Evolutionary conservation across 35 echinoderm and acorn worm genomes (phyloP).

Genomic region (Nesometra sesokonis): DNA sequence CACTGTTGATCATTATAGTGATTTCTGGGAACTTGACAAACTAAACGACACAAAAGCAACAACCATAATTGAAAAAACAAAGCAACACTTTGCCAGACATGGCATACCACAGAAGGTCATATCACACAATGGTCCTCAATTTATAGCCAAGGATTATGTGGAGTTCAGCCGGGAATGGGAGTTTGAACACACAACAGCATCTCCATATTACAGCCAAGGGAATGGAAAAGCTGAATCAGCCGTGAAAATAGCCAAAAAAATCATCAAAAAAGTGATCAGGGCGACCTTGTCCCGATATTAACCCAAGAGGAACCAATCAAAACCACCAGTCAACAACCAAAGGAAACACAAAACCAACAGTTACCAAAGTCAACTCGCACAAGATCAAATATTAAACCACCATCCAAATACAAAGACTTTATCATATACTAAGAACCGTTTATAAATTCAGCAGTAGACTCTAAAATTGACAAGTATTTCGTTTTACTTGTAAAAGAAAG

Average conservation of each 20-base stretch:
- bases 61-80: not conserved
- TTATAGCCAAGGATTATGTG: not conserved
- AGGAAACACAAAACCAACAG: too few species aligned
- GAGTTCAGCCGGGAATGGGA: slow-evolving; percentile 22
- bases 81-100: slow-evolving; percentile 23
- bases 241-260: slow-evolving; percentile 49
- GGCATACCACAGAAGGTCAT: slow-evolving; percentile 23
- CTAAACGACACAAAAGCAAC: slow-evolving; percentile 9
- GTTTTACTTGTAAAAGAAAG: too few species aligned
- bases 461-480: too few species aligned
- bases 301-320: too few species aligned
- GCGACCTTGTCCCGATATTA: too few species aligned
- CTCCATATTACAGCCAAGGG: not conserved
- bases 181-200: slow-evolving; percentile 1
- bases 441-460: too few species aligned
- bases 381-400: too few species aligned
- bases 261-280: slow-evolving; percentile 63
- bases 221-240: slow-evolving; percentile 25
- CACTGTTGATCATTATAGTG: slow-evolving; percentile 34
- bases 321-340: too few species aligned
- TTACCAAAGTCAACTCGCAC: too few species aligned
- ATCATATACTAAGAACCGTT: too few species aligned
- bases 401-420: too few species aligned
- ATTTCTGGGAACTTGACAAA: slow-evolving; percentile 19
- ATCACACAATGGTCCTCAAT: not conserved